phyloP scores from a whole-genome alignment of 1,140 invertebrate genomes.

The Zaprionus gabonicus region DNA sequence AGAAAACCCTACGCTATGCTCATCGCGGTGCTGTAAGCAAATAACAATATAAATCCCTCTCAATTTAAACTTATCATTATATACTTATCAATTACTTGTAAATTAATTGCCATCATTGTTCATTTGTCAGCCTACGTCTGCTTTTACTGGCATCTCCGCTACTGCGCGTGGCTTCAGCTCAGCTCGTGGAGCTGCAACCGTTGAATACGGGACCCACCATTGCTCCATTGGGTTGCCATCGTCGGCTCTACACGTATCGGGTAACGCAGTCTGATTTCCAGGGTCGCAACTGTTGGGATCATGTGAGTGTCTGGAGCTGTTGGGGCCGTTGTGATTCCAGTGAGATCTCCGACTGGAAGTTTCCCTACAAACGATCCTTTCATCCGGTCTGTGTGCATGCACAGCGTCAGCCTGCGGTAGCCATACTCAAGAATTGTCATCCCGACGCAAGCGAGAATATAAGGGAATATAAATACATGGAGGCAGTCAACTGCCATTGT shows the following conservation, averaged over 20 bases:
- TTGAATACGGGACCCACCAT: slow-evolving; percentile 64
- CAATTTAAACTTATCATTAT: neutral
- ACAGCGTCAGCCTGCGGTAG: slow-evolving; percentile 85
- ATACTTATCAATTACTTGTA: no score
- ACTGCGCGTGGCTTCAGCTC: slow-evolving; percentile 21
- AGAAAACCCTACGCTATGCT: neutral
- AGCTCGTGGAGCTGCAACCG: slow-evolving; percentile 66
- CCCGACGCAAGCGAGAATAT: slow-evolving; percentile 85
- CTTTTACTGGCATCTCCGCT: slow-evolving; percentile 20
- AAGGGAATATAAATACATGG: slow-evolving; percentile 87
- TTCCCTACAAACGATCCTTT: slow-evolving; percentile 92
- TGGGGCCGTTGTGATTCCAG: slow-evolving; percentile 94
- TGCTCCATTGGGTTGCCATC: slow-evolving; percentile 84
- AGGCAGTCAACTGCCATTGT: slow-evolving; percentile 88
- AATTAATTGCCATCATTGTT: neutral
- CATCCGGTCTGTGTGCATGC: slow-evolving; percentile 94
- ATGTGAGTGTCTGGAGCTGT: slow-evolving; percentile 90
- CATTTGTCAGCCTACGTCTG: slow-evolving; percentile 23
- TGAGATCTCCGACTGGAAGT: slow-evolving; percentile 94
- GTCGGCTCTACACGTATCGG: slow-evolving; percentile 84
- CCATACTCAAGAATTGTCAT: slow-evolving; percentile 88
- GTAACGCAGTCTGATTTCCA: slow-evolving; percentile 72
- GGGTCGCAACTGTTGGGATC: slow-evolving; percentile 85
- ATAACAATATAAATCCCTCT: neutral
- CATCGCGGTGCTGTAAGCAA: slow-evolving; percentile 1